Conservation (phyloP, 2,888 invertebrate species). For the Acholoe squamosa region DNA sequence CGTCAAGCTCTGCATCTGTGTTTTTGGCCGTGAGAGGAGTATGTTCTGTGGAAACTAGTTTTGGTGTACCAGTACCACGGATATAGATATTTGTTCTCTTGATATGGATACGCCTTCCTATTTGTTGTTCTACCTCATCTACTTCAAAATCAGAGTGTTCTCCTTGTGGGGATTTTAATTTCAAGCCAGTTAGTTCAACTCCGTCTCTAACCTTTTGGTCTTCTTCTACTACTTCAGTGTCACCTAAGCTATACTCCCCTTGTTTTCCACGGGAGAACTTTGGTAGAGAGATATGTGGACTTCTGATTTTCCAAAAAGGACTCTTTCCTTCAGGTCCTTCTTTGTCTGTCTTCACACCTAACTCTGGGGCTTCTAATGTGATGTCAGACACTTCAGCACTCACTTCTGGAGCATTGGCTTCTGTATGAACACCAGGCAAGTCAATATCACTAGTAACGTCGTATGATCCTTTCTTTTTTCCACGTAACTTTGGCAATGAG, state of each 20-base stretch:
- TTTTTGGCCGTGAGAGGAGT: neutral
- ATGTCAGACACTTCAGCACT: neutral
- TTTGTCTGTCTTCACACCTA: neutral
- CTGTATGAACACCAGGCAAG: neutral
- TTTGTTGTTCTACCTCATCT: conserved; percentile 18
- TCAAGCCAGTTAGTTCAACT: neutral
- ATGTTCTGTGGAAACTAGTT: conserved; percentile 33
- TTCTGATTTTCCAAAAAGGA: conserved; percentile 42
- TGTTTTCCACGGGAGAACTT: conserved; percentile 13
- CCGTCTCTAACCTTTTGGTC: neutral
- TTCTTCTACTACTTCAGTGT: neutral
- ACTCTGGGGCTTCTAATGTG: neutral
- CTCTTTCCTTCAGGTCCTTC: neutral
- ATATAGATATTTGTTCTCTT: conserved; percentile 44
- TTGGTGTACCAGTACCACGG: neutral
- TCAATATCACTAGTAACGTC: conserved; percentile 40
- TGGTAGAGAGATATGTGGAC: conserved; percentile 42
- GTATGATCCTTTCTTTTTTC: conserved; percentile 47
- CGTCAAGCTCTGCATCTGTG: conserved; percentile 28
- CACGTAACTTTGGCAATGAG: conserved; percentile 22
- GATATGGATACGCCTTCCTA: conserved; percentile 32
- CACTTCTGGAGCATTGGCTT: neutral
- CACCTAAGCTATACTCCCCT: conserved; percentile 9
- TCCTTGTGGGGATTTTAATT: neutral
- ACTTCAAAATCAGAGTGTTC: neutral